Percentiles rank a stretch among this genome's conserved stretches.
phyloP scores from a whole-genome alignment of 2,888 invertebrate genomes.

The Lasioglossum marginatum region DNA sequence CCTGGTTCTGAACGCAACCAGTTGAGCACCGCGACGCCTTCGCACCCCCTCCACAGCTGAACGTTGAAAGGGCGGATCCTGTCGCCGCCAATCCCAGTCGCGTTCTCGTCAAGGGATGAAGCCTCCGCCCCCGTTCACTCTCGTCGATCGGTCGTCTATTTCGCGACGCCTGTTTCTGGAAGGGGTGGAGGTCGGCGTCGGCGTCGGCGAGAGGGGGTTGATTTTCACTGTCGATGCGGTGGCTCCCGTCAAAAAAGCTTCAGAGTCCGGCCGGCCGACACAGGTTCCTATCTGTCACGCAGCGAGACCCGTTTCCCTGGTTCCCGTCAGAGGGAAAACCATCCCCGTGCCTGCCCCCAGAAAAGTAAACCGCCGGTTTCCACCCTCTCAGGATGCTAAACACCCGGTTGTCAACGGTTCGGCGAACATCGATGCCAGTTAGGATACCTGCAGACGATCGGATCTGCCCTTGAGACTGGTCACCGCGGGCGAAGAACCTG shows the following conservation, averaged over 20 bases:
- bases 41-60: conserved; percentile 30
- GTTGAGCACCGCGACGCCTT: conserved; percentile 62
- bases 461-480: conserved; percentile 63
- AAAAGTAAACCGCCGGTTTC: background rate
- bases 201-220: conserved; percentile 43
- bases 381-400: conserved; percentile 35
- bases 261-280: conserved; percentile 62
- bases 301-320: background rate
- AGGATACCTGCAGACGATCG: conserved; percentile 8
- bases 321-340: conserved; percentile 7
- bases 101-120: conserved; percentile 24
- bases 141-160: conserved; percentile 57
- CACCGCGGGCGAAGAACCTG: conserved; percentile 52
- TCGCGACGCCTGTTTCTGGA: conserved; percentile 38
- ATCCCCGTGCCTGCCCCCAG: background rate
- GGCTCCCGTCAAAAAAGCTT: conserved; percentile 67
- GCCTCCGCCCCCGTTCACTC: conserved; percentile 58
- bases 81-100: conserved; percentile 49
- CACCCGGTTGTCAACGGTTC: background rate
- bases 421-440: conserved; percentile 24
- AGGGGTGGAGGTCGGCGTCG: conserved; percentile 26
- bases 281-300: conserved; percentile 39
- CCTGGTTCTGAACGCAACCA: conserved; percentile 5
- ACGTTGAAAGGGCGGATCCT: conserved; percentile 57
- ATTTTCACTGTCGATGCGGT: conserved; percentile 67